phyloP scores from a whole-genome alignment of 2,797 vertebrate species.

The Stomatorhinus walkeri region DNA sequence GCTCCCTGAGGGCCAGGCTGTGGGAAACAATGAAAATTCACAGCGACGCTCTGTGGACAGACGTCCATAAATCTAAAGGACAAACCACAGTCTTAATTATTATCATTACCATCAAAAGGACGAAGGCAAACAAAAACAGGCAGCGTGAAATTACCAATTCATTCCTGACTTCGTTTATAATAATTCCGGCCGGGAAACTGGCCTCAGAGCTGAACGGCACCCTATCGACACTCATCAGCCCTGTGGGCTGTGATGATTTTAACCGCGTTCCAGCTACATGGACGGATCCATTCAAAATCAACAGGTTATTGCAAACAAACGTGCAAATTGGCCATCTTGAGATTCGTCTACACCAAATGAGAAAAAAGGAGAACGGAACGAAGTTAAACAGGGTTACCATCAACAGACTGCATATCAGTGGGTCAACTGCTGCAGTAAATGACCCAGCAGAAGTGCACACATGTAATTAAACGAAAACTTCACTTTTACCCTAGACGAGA shows the following conservation, averaged over 20 bases:
- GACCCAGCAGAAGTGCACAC: neutral
- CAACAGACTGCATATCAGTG: neutral
- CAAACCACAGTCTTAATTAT: conserved; percentile 8
- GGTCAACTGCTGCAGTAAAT: neutral
- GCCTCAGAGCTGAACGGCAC: neutral
- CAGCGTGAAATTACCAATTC: neutral
- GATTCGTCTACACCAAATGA: neutral
- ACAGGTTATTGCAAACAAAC: neutral
- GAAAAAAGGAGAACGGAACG: neutral
- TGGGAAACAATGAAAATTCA: neutral
- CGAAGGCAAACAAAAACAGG: neutral
- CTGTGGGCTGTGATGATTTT: neutral
- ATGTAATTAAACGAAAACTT: neutral
- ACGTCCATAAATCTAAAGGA: neutral
- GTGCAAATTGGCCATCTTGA: neutral
- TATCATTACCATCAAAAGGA: neutral
- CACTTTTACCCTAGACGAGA: neutral
- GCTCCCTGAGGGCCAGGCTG: neutral
- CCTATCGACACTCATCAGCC: neutral
- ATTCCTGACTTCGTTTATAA: neutral
- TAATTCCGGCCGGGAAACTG: neutral
- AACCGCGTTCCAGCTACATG: neutral
- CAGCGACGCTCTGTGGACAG: neutral
- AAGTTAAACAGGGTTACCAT: neutral
- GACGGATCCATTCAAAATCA: neutral